Evolutionary conservation across 1,140 invertebrate species (phyloP).

Genomic region (Plectus sambesii): DNA sequence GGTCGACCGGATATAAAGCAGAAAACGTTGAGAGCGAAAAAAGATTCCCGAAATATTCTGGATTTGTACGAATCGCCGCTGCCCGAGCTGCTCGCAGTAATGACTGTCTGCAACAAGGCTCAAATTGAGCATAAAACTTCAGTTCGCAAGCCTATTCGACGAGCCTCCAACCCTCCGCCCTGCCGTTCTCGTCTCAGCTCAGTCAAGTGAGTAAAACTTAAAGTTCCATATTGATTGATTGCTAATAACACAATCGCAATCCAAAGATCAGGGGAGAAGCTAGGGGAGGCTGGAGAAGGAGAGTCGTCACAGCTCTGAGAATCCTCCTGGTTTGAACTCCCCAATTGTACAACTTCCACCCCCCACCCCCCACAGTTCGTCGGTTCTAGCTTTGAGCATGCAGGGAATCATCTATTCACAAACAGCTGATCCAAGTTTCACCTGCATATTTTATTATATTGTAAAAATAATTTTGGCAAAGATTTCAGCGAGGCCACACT

Average conservation of each 20-base stretch:
- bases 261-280: conserved; percentile 14
- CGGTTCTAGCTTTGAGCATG: no score
- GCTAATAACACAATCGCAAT: conserved; percentile 9
- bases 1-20: no score
- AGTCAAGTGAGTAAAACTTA: background rate
- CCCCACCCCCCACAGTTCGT: no score
- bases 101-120: conserved; percentile 32
- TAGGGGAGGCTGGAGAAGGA: background rate
- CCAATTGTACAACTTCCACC: no score
- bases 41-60: conserved; percentile 9
- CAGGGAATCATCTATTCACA: no score
- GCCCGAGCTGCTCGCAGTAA: conserved; percentile 26
- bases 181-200: conserved; percentile 4
- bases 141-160: conserved; percentile 20
- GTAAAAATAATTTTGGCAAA: conserved; percentile 17
- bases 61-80: conserved; percentile 24
- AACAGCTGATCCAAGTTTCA: conserved; percentile 7
- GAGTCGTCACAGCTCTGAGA: no score
- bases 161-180: conserved; percentile 10
- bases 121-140: conserved; percentile 28
- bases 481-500: conserved; percentile 13
- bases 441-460: conserved; percentile 8
- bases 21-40: no score
- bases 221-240: conserved; percentile 2
- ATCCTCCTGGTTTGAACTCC: no score